A percentile compares a stretch with the other conserved stretches of the same genome.
These are phyloP conservation scores for Natrix natrix DNA, from an alignment of 2,797 vertebrate species.

Conservation along the genomic window DNA sequence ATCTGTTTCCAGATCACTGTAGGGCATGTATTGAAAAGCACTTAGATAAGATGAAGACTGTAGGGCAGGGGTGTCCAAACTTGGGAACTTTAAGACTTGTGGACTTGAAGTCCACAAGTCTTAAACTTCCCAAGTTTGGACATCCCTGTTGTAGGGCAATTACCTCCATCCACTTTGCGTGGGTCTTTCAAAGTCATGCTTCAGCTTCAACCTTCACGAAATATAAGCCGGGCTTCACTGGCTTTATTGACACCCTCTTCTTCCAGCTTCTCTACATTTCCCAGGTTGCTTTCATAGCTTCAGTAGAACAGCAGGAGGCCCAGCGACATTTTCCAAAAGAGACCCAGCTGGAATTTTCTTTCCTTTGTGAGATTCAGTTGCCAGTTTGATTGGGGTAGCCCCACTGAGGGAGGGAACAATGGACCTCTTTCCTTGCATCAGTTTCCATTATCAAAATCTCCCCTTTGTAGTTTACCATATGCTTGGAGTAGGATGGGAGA, in stretches of 20 bases:
- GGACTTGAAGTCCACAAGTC: too few species aligned
- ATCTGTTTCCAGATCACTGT: constrained; percentile 11
- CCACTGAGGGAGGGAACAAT: background rate
- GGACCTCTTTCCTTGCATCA: background rate
- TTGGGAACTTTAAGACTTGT: too few species aligned
- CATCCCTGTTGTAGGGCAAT: background rate
- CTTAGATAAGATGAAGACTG: background rate
- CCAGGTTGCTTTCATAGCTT: background rate
- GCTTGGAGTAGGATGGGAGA: background rate
- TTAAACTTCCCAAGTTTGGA: too few species aligned
- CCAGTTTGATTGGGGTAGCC: background rate
- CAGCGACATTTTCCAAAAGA: background rate
- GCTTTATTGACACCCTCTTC: background rate
- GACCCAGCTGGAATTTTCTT: background rate
- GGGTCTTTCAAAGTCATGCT: background rate
- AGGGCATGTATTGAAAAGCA: background rate
- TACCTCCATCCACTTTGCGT: background rate
- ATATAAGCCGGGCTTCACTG: background rate
- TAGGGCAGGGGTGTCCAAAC: too few species aligned
- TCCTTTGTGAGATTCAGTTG: background rate
- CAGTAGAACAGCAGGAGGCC: background rate
- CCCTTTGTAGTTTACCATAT: background rate
- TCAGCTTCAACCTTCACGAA: background rate
- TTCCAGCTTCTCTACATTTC: background rate
- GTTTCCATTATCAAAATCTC: background rate